A percentile compares a stretch with the other conserved stretches of the same genome.
These are phyloP conservation scores for Zonotrichia albicollis DNA, from an alignment of 2,797 vertebrate genomes.

Conservation along the genomic window DNA sequence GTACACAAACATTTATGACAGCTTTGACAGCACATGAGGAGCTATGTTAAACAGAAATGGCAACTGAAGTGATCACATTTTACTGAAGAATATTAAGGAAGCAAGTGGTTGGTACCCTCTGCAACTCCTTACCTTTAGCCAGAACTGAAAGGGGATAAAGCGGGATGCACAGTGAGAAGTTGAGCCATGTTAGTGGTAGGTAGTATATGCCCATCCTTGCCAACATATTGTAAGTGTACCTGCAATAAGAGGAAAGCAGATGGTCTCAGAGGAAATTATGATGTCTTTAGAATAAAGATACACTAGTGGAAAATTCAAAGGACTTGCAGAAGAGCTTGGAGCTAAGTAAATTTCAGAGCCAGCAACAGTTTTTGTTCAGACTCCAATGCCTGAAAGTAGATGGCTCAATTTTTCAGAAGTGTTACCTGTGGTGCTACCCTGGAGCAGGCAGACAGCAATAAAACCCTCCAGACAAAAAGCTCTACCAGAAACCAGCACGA, in stretches of 20 bases:
- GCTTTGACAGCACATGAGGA: background rate
- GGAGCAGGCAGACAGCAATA: background rate
- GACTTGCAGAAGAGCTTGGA: background rate
- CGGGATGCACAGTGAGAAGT: constrained; percentile 86
- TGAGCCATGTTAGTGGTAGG: constrained; percentile 81
- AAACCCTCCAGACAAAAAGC: background rate
- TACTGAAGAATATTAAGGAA: background rate
- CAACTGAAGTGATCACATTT: background rate
- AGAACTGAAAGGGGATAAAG: constrained; percentile 86
- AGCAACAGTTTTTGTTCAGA: background rate
- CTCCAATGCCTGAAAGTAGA: background rate
- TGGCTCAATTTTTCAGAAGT: background rate
- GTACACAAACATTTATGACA: background rate
- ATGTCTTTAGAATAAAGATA: background rate
- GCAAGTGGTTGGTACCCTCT: background rate
- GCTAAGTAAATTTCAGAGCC: background rate
- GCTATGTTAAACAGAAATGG: background rate
- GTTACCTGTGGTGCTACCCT: background rate
- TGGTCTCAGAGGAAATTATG: background rate
- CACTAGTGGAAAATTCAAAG: background rate
- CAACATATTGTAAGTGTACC: constrained; percentile 88
- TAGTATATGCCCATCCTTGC: constrained; percentile 79
- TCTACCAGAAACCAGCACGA: background rate
- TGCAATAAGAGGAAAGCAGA: constrained; percentile 57
- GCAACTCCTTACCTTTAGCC: constrained; percentile 84